Conservation (phyloP, 2,888 invertebrate genomes). For the Drosophila ezoana region DNA sequence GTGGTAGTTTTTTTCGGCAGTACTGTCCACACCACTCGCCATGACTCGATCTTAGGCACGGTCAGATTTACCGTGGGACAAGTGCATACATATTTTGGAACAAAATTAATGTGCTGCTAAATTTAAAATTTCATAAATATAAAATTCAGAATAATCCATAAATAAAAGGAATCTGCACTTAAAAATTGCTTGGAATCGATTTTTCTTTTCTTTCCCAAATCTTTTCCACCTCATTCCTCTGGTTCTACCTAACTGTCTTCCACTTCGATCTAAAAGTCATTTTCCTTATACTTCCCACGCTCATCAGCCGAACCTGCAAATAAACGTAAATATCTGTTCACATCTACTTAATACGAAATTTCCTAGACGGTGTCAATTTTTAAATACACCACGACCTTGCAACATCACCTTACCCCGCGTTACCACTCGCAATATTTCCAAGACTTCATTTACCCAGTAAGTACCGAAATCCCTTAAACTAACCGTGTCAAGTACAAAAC, state of each 20-base stretch:
- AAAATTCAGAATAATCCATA: too few species aligned
- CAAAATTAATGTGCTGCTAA: not conserved
- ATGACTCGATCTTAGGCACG: conserved; percentile 68
- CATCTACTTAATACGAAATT: conserved; percentile 17
- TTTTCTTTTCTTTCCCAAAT: too few species aligned
- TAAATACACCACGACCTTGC: not conserved
- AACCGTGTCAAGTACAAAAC: conserved; percentile 42
- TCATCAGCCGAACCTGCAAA: not conserved
- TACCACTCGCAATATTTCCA: conserved; percentile 6
- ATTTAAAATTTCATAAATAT: not conserved
- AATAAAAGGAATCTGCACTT: too few species aligned
- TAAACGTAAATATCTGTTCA: not conserved
- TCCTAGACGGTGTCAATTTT: conserved; percentile 1
- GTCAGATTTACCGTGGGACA: conserved; percentile 80
- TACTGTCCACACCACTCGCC: conserved; percentile 67
- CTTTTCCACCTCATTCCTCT: not conserved
- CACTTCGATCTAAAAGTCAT: not conserved
- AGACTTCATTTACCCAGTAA: conserved; percentile 16
- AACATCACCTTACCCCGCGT: conserved; percentile 18
- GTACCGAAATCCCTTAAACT: conserved; percentile 4
- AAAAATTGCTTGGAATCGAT: too few species aligned
- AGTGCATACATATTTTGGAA: not conserved
- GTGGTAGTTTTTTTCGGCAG: conserved; percentile 81
- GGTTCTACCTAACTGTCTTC: not conserved
- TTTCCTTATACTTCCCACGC: conserved; percentile 8